Conservation (phyloP, 2,888 invertebrate species). For the Megalurothrips usitatus region DNA sequence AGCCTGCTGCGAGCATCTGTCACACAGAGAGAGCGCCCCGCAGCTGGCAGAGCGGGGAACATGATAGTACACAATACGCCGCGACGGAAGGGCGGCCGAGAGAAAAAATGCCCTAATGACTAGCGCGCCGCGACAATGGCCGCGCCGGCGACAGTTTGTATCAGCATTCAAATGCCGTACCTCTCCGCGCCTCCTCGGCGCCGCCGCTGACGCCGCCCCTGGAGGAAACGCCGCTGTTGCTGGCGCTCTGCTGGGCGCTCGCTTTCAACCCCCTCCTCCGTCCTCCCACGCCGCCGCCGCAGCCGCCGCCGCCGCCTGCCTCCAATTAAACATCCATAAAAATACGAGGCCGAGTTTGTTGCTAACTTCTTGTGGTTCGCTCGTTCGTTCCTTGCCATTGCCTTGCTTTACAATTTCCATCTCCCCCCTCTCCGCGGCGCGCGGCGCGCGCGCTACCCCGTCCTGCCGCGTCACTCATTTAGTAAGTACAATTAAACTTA, state of each 20-base stretch:
- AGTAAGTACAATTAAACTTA: constrained; percentile 27
- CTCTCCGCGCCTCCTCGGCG: neutral
- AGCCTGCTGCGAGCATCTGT: no score
- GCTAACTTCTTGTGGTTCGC: constrained; percentile 21
- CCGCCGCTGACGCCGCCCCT: no score
- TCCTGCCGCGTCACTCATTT: constrained; percentile 5
- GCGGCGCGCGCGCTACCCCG: neutral
- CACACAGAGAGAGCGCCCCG: no score
- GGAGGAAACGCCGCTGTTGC: neutral
- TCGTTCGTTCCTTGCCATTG: constrained; percentile 11
- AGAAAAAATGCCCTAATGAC: neutral
- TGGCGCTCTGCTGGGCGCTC: neutral
- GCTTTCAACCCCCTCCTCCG: neutral
- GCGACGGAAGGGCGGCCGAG: no score
- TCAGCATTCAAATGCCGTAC: neutral
- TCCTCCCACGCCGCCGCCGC: neutral
- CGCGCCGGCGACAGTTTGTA: neutral
- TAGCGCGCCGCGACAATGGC: neutral
- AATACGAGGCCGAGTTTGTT: constrained; percentile 2
- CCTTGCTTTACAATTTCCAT: constrained; percentile 17
- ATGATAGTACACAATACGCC: no score
- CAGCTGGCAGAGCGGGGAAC: no score
- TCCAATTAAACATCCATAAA: constrained; percentile 18
- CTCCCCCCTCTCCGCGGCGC: neutral
- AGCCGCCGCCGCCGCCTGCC: neutral